Base-by-base conservation (phyloP, 2,113 vertebrate species). In the Gasterosteus nipponicus region DNA sequence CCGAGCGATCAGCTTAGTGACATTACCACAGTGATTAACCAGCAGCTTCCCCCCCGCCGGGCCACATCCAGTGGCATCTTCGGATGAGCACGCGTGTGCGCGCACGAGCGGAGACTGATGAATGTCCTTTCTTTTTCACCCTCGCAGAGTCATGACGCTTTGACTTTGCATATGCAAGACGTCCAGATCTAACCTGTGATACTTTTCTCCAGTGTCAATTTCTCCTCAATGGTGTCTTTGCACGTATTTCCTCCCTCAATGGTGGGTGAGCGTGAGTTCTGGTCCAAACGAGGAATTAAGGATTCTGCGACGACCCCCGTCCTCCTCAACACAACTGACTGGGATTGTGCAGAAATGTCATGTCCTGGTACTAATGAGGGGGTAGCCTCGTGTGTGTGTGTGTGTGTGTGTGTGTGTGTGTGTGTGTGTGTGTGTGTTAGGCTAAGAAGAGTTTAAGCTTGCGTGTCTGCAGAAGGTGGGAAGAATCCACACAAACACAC, bases 301-400 rank as follows among this genome's bases (percentile, higher is more conserved):
- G 64, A 83, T 72, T 70, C 62, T 74, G 80, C 78, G 87, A 81
- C 58, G 35, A 16, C n/a, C 31, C 31, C 22, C 72, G 62, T 44
- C 33, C 68, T 18, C 42, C 1, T 7, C n/a, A 60, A 77, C 70
- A 70, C 16, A 26, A 39, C 67, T 64, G 67, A 51, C 66, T 59
- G 4, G 70, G 89, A 80, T 69, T 69, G 83, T 81, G 69, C 62
- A 85, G 81, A 91, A 92, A 90, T 91, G 88, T 86, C 90, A 89
- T 90, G 86, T 91, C 82, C 80, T 81, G 76, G 73, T 74, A 57
- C 83, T 92, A 93, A 91, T 91, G 87, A 91, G 88, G 71, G 53
- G 62, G 10, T 84, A 26, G 64, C 67, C 22, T 26, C 22, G 69
- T 58, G 81, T 64, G 69, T 80, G 70, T 71, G 69, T 80, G 70